A percentile compares a stretch with the other conserved stretches of the same genome.
phyloP scores from a whole-genome alignment of 2,888 invertebrate species.

The Phaedon cochleariae region DNA sequence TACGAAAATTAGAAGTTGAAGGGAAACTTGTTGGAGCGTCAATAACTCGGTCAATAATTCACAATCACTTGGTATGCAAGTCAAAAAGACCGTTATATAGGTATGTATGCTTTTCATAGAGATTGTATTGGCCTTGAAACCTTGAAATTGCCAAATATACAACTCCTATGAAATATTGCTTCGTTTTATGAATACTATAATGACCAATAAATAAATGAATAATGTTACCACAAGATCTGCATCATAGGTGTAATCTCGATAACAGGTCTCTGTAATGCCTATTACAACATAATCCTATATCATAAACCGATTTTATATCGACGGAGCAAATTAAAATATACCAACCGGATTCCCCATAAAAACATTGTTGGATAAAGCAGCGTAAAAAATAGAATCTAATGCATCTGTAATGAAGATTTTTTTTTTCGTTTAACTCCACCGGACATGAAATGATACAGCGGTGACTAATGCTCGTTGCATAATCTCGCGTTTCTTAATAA shows the following conservation, averaged over 20 bases:
- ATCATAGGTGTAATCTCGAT: background rate
- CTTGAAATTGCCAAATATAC: too few species aligned
- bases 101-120: background rate
- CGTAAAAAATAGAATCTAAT: constrained; percentile 15
- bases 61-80: too few species aligned
- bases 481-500: constrained; percentile 51
- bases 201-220: background rate
- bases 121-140: too few species aligned
- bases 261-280: constrained; percentile 7
- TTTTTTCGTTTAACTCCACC: constrained; percentile 17
- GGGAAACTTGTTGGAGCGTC: too few species aligned
- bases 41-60: too few species aligned
- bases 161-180: too few species aligned
- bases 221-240: background rate
- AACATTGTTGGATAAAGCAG: constrained; percentile 3
- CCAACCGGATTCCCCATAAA: constrained; percentile 17
- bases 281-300: constrained; percentile 13
- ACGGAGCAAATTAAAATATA: constrained; percentile 3
- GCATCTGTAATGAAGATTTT: constrained; percentile 25
- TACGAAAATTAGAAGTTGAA: too few species aligned
- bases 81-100: too few species aligned
- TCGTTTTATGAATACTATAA: background rate
- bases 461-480: constrained; percentile 52
- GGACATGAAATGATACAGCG: constrained; percentile 32
- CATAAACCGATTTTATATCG: constrained; percentile 11